phyloP scores from a whole-genome alignment of 2,113 vertebrate genomes.

The Bujurquina vittata region DNA sequence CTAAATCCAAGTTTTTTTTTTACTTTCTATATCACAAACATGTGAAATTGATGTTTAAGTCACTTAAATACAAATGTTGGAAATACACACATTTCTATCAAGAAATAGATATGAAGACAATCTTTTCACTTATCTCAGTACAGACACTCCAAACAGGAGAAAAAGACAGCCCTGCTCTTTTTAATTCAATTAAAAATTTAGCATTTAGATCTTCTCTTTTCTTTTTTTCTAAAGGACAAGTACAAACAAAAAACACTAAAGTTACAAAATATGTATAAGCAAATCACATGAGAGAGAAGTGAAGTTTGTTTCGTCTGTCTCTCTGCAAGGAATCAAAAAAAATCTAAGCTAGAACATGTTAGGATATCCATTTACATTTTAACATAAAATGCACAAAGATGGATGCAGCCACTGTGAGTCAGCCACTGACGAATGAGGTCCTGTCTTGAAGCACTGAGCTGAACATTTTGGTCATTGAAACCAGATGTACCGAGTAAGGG shows the following conservation, averaged over 20 bases:
- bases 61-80: background rate
- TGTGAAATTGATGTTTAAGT: background rate
- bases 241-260: background rate
- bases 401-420: too few species aligned
- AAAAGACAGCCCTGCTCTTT: background rate
- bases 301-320: too few species aligned
- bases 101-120: background rate
- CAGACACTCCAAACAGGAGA: background rate
- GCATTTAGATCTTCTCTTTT: background rate
- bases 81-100: background rate
- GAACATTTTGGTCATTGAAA: too few species aligned
- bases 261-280: background rate
- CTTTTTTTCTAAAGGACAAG: background rate
- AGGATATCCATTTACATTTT: too few species aligned
- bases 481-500: too few species aligned
- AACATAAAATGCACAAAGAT: too few species aligned
- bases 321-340: too few species aligned
- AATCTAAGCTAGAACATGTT: too few species aligned
- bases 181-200: background rate
- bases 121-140: background rate
- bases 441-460: too few species aligned
- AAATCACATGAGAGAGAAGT: background rate
- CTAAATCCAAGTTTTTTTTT: background rate
- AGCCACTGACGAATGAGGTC: too few species aligned
- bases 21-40: background rate